Evolutionary conservation across 2,797 vertebrate genomes (phyloP), one percentile per base, ranked within the genome.

Genomic region (Halcyon smyrnensis): DNA sequence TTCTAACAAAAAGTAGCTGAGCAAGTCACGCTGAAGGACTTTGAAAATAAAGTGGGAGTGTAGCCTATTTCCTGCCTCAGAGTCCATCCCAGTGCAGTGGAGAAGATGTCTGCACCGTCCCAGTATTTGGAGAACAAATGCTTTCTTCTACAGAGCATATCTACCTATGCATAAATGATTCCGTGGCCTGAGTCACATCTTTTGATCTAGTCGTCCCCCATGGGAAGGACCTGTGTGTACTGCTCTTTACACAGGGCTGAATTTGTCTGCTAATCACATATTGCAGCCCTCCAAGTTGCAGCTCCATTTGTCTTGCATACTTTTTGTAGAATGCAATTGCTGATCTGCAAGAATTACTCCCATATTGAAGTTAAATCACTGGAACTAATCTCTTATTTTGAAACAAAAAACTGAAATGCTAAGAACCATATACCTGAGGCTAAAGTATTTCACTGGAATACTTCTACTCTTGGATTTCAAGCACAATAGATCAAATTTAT

Each of bases 351-450:
- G 81, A 79, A 92, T 94, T 95, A 82, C 67, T 94, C 67, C 41
- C 46, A 46, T 92, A 92, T 51, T 92, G 81, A 87, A 96, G 95
- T 97, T 92, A 94, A 95, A 94, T 84, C 87, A 87, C 39, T 82
- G 81, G 75, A 96, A 97, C 89, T 46, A 84, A 84, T 93, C 78
- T 89, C 81, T 90, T 81, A 78, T 93, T 95, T 87, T 69, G 87
- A 89, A 84, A 94, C 12, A 82, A 82, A 89, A 65, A 76, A 82
- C 78, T 14, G 37, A 69, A 90, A 76, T 65, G 43, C 50, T 65
- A 73, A 71, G 50, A 78, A 73, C 23, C 21, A 6, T 53, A 62
- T 70, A 89, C 67, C 63, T 82, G 54, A 79, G 84, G 81, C 75
- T 67, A 65, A 94, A 82, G 48, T 65, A 88, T 90, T 90, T 87